A percentile compares a stretch with the other conserved stretches of the same genome.
These are phyloP conservation scores for Zophobas morio DNA, from an alignment of 1,140 invertebrate genomes.

Conservation along the genomic window DNA sequence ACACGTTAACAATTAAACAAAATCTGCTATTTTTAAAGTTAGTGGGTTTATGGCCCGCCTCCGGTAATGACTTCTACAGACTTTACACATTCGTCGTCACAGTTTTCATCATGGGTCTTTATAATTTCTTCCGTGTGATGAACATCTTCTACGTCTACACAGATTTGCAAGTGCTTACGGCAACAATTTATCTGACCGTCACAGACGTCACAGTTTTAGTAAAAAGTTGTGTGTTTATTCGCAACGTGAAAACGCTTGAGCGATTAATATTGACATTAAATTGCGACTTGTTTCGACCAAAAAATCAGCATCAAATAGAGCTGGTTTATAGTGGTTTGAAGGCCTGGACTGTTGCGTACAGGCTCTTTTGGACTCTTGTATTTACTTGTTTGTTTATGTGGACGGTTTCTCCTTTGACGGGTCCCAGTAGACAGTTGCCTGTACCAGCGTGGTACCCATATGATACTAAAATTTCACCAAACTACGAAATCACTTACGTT, in stretches of 20 bases:
- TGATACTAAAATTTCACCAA: too few species aligned
- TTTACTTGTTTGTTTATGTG: background rate
- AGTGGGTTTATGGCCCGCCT: conserved; percentile 8
- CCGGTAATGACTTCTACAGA: background rate
- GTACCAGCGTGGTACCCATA: too few species aligned
- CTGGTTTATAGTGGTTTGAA: background rate
- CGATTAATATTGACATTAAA: background rate
- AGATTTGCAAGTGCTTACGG: conserved; percentile 7
- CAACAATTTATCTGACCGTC: conserved; percentile 12
- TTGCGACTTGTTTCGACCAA: conserved; percentile 6
- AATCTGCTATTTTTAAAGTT: conserved; percentile 6
- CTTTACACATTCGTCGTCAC: conserved; percentile 8
- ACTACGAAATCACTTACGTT: too few species aligned
- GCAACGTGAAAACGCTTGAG: background rate
- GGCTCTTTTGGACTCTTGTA: background rate
- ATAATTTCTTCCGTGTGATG: background rate
- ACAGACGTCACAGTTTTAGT: conserved; percentile 2
- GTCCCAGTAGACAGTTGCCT: too few species aligned
- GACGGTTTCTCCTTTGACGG: too few species aligned
- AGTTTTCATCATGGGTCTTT: conserved; percentile 9
- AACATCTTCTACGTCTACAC: conserved; percentile 14
- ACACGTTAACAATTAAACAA: background rate
- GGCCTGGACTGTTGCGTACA: background rate
- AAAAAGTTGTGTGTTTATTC: conserved; percentile 1
- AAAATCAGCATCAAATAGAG: background rate